These are phyloP conservation scores for Turnix velox DNA, from an alignment of 2,113 vertebrate species.

Conservation along the genomic window DNA sequence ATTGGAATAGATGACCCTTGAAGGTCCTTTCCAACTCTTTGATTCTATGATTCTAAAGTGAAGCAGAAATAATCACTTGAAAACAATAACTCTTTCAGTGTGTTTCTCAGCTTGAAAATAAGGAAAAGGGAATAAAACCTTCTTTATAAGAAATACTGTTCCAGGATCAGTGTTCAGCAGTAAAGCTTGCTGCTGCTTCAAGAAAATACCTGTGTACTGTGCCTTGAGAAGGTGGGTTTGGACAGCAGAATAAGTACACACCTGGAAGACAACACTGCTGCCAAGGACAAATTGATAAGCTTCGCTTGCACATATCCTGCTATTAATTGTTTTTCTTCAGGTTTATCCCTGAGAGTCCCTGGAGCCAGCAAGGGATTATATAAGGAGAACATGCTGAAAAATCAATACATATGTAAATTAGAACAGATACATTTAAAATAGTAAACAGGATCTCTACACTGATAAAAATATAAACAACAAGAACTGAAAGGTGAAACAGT, in stretches of 20 bases:
- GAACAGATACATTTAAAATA: neutral
- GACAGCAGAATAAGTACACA: neutral
- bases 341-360: neutral
- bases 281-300: neutral
- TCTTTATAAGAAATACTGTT: neutral
- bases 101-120: neutral
- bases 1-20: too few relatives aligned
- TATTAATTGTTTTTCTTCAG: neutral
- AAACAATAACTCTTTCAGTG: neutral
- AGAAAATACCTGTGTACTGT: neutral
- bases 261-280: neutral
- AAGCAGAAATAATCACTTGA: neutral
- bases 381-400: neutral
- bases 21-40: too few relatives aligned
- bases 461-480: neutral
- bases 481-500: neutral
- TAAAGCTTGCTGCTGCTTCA: neutral
- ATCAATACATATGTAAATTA: neutral
- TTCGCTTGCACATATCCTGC: neutral
- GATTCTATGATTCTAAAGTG: too few relatives aligned
- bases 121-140: neutral
- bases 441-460: neutral
- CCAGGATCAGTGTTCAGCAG: neutral
- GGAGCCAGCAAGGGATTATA: neutral
- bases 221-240: neutral